Percentiles rank a stretch among this genome's conserved stretches.
Evolutionary conservation across 2,888 invertebrate genomes (phyloP).

Genomic region (Glaucopsyche alexis): DNA sequence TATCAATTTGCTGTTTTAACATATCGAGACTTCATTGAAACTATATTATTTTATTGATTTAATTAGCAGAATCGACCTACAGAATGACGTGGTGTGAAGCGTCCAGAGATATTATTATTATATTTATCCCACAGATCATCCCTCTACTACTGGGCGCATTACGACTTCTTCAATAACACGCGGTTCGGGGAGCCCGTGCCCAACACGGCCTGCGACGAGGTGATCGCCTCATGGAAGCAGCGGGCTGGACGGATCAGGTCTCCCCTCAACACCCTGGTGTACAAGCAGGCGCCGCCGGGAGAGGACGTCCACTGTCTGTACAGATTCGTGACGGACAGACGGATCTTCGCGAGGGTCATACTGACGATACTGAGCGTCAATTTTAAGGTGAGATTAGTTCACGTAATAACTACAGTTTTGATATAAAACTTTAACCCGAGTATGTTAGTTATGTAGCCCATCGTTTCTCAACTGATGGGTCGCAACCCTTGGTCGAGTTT

Average conservation of each 20-base stretch:
- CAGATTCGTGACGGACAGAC: slow-evolving; percentile 89
- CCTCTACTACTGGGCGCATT: slow-evolving; percentile 95
- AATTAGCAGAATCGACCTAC: no score
- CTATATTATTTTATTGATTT: no score
- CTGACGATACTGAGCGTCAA: slow-evolving; percentile 88
- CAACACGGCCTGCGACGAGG: slow-evolving; percentile 91
- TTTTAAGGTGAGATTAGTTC: slow-evolving; percentile 86
- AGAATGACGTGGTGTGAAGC: no score
- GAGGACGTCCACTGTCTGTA: slow-evolving; percentile 90
- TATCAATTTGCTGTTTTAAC: no score
- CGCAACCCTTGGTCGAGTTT: no score
- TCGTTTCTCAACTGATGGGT: no score
- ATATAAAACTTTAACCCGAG: no score
- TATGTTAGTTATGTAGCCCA: no score
- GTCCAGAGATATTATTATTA: neutral
- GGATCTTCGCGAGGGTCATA: slow-evolving; percentile 90
- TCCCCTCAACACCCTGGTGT: slow-evolving; percentile 92
- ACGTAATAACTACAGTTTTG: no score
- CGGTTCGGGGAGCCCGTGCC: slow-evolving; percentile 90
- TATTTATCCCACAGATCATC: slow-evolving; percentile 81
- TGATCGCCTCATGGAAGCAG: slow-evolving; percentile 91
- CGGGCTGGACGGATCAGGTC: slow-evolving; percentile 88
- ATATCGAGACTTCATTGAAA: no score
- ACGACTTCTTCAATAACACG: slow-evolving; percentile 95
- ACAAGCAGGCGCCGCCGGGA: slow-evolving; percentile 86